Conservation (phyloP, 1,140 invertebrate genomes). For the Bombus balteatus region DNA sequence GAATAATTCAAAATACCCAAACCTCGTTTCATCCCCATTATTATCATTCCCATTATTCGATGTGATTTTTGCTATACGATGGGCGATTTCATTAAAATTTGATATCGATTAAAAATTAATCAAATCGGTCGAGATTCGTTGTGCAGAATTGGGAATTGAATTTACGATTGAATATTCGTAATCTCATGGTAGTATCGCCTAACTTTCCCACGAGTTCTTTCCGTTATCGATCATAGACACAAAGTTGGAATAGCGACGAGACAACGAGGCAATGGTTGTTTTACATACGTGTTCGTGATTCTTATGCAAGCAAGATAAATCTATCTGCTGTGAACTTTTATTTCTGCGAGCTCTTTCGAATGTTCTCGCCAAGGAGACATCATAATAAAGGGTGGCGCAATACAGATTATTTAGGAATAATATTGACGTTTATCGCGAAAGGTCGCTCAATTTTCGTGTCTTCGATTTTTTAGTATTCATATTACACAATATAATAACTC, state of each 20-base stretch:
- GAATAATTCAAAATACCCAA: neutral
- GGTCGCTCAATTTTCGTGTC: neutral
- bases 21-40: neutral
- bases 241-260: neutral
- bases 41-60: neutral
- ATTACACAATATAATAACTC: neutral
- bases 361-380: neutral
- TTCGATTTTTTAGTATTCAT: neutral
- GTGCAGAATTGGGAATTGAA: neutral
- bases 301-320: constrained; percentile 9
- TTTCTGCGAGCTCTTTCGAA: neutral
- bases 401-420: neutral
- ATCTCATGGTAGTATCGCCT: neutral
- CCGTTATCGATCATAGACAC: neutral
- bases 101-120: neutral
- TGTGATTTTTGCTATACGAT: neutral
- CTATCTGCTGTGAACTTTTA: neutral
- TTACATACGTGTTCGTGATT: constrained; percentile 15
- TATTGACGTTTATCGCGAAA: neutral
- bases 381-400: neutral
- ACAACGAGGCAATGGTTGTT: neutral
- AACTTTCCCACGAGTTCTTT: constrained; percentile 14
- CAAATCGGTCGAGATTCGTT: no score
- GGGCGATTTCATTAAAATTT: neutral
- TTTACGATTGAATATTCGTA: neutral